These are phyloP conservation scores for Rhagium mordax DNA, from an alignment of 2,888 invertebrate genomes.

Conservation along the genomic window DNA sequence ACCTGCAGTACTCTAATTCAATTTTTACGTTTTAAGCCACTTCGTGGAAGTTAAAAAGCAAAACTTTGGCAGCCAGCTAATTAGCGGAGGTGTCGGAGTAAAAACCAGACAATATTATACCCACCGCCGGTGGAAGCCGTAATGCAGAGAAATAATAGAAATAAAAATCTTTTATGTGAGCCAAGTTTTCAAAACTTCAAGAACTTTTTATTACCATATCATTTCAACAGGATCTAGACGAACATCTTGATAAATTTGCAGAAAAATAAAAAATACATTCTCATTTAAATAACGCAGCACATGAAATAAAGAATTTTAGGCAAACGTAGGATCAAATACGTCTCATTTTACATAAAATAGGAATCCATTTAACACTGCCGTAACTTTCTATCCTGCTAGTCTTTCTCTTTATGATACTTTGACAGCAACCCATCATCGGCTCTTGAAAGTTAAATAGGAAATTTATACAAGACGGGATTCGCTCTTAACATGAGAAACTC, in stretches of 20 bases:
- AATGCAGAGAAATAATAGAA: slow-evolving; percentile 25
- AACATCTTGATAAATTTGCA: slow-evolving; percentile 54
- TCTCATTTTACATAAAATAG: slow-evolving; percentile 53
- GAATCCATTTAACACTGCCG: slow-evolving; percentile 52
- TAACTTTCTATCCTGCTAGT: slow-evolving; percentile 42
- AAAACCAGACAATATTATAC: slow-evolving; percentile 25
- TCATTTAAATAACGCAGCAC: slow-evolving; percentile 40
- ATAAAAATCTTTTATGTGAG: slow-evolving; percentile 34
- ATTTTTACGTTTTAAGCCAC: no score
- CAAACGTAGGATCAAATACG: slow-evolving; percentile 37
- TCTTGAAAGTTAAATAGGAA: slow-evolving; percentile 50
- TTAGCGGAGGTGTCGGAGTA: background rate
- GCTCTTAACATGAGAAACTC: slow-evolving; percentile 34
- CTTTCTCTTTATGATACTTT: slow-evolving; percentile 49
- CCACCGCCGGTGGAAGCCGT: slow-evolving; percentile 6
- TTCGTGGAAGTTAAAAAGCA: background rate
- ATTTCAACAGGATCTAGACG: slow-evolving; percentile 43
- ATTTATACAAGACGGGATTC: slow-evolving; percentile 48
- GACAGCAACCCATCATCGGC: slow-evolving; percentile 46
- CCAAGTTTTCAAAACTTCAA: slow-evolving; percentile 32
- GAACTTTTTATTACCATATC: slow-evolving; percentile 49
- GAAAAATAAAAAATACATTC: slow-evolving; percentile 50
- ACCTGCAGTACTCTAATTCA: no score
- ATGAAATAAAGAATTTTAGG: slow-evolving; percentile 32
- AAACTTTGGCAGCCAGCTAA: background rate